phyloP scores from a whole-genome alignment of 2,113 vertebrate genomes.

The Trogon melanurus region DNA sequence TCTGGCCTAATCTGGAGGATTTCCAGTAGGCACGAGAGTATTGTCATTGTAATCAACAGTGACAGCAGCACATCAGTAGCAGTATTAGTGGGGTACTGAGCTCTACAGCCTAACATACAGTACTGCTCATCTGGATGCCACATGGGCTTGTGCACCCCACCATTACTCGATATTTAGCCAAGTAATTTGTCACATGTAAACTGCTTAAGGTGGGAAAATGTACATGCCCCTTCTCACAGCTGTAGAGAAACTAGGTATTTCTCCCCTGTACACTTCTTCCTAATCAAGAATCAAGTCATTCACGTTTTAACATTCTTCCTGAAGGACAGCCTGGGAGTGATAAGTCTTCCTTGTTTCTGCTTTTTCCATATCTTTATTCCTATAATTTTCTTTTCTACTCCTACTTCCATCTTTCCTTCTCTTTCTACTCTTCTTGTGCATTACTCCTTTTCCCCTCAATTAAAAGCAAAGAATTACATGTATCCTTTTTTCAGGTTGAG shows the following conservation, averaged over 20 bases:
- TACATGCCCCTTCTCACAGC: not conserved
- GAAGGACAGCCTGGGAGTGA: not conserved
- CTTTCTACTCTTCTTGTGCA: not conserved
- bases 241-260: not conserved
- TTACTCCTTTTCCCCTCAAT: not conserved
- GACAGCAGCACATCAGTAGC: not conserved
- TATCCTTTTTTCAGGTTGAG: not conserved
- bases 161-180: not conserved
- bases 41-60: not conserved
- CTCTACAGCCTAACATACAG: not conserved
- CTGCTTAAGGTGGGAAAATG: not conserved
- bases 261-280: not conserved
- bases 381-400: not conserved
- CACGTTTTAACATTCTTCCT: not conserved
- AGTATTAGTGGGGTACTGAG: not conserved
- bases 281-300: not conserved
- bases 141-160: not conserved
- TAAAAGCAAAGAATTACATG: not conserved
- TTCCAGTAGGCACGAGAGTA: not conserved
- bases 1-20: not conserved
- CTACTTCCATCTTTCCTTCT: not conserved
- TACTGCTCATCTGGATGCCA: not conserved
- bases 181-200: not conserved
- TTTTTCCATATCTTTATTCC: not conserved
- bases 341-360: not conserved